These are phyloP conservation scores for Penaeus monodon DNA, from an alignment of 2,888 invertebrate genomes.

Conservation along the genomic window DNA sequence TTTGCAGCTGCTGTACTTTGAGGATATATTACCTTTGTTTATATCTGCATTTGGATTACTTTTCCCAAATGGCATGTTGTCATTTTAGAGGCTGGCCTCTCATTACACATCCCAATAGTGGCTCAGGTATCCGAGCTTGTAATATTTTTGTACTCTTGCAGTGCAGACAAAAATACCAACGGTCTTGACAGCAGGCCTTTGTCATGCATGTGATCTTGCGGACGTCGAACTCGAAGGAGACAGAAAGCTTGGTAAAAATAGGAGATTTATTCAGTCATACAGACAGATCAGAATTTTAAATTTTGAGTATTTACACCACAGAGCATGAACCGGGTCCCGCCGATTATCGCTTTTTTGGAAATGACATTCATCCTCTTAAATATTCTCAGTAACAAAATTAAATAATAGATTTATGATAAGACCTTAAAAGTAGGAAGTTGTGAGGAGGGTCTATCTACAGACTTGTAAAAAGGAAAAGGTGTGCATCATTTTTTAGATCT, in stretches of 20 bases:
- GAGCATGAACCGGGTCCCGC: constrained; percentile 46
- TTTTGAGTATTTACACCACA: constrained; percentile 35
- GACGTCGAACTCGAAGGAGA: background rate
- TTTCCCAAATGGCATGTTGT: too few species aligned
- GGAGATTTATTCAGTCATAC: constrained; percentile 41
- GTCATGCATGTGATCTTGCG: too few species aligned
- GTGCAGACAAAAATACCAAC: too few species aligned
- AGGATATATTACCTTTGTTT: too few species aligned
- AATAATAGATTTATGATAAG: constrained; percentile 21
- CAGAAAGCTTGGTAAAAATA: constrained; percentile 16
- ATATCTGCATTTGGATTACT: too few species aligned
- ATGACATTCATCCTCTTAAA: constrained; percentile 25
- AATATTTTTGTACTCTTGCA: too few species aligned
- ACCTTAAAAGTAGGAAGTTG: background rate
- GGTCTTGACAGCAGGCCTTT: too few species aligned
- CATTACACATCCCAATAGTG: too few species aligned
- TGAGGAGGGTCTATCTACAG: constrained; percentile 35
- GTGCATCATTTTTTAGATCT: background rate
- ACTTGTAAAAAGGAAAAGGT: background rate
- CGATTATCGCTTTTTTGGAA: constrained; percentile 26
- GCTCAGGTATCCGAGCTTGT: too few species aligned
- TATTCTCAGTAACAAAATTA: constrained; percentile 29
- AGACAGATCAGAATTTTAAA: constrained; percentile 12
- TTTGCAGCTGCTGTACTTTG: too few species aligned
- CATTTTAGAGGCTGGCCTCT: too few species aligned